Evolutionary conservation across 2,797 vertebrate species (phyloP), one percentile per base, ranked within the genome.

Genomic region (Melanotaenia parkinsoni): DNA sequence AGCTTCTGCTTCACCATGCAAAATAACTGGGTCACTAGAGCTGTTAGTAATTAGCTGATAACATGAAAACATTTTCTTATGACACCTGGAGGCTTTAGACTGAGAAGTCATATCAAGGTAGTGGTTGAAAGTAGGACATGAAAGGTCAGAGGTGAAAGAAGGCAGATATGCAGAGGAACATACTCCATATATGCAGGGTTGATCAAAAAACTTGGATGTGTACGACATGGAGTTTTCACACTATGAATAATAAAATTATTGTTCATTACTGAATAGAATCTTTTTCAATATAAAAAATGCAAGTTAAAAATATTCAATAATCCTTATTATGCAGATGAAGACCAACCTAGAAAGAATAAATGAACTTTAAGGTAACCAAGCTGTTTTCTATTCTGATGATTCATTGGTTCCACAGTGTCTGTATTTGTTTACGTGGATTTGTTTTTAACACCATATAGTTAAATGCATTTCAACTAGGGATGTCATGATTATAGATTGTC

Each of bases 1-100:
- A 87, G 81, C 81, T 77, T 80, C 61, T n/a, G 72, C 86, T 90
- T 69, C 82, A 82, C 79, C 63, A 82, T 77, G 81, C 88, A 85
- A 84, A 90, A 83, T 89, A 93, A 88, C 77, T 93, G 85, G 89
- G 90, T 93, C 91, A 91, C 80, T 83, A 76, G 84, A 88, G 86
- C 82, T 83, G 74, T 73, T 82, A 85, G 82, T 91, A 92, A 93
- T 93, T 90, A 92, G 82, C 78, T 71, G 78, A 80, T 81, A 81
- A 86, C 65, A 83, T 81, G 88, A 79, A 72, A 81, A 61, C 65
- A 76, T 79, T 72, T 65, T 67, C 77, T 82, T 73, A 67, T 77
- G 76, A 82, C 63, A 86, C 63, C 71, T 83, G 77, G 63, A 56
- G 72, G 70, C 58, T 63, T 64, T 0, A 71, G 33, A 72, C 28